Percentiles rank a stretch among this genome's conserved stretches.
Conservation (phyloP, 2,113 vertebrate genomes). For the Dromaius novaehollandiae region DNA sequence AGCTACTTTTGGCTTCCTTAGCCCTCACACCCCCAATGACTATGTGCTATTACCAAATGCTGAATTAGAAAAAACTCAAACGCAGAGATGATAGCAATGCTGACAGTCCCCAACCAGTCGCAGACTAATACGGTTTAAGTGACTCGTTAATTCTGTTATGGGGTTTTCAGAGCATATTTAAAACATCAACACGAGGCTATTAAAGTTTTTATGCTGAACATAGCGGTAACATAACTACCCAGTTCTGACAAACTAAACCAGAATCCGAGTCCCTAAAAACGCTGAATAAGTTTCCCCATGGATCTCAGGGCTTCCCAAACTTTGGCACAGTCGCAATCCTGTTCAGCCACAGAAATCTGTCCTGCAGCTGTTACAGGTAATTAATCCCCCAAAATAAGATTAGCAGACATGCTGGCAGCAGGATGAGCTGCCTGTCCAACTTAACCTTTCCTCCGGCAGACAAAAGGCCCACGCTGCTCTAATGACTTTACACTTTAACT, state of each 20-base stretch:
- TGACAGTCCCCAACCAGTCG: neutral
- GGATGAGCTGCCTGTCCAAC: neutral
- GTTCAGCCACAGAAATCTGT: neutral
- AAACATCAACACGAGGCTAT: neutral
- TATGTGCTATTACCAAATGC: neutral
- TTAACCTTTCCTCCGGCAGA: conserved; percentile 45
- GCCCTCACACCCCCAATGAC: neutral
- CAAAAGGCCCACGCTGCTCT: conserved; percentile 33
- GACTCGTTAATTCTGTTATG: neutral
- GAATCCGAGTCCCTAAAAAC: neutral
- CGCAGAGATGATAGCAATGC: neutral
- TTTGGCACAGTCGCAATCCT: neutral
- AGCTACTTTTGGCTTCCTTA: neutral
- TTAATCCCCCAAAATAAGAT: conserved; percentile 14
- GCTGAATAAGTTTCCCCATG: neutral
- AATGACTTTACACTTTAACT: conserved; percentile 57
- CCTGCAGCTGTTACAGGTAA: neutral
- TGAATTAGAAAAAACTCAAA: neutral
- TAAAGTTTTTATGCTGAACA: neutral
- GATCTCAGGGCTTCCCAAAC: neutral
- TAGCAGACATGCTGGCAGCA: conserved; percentile 26
- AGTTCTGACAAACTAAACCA: neutral
- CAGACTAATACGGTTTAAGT: neutral
- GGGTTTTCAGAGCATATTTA: neutral
- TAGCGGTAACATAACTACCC: neutral